Conservation (phyloP, 1,140 invertebrate genomes). For the Drosophila hydei region DNA sequence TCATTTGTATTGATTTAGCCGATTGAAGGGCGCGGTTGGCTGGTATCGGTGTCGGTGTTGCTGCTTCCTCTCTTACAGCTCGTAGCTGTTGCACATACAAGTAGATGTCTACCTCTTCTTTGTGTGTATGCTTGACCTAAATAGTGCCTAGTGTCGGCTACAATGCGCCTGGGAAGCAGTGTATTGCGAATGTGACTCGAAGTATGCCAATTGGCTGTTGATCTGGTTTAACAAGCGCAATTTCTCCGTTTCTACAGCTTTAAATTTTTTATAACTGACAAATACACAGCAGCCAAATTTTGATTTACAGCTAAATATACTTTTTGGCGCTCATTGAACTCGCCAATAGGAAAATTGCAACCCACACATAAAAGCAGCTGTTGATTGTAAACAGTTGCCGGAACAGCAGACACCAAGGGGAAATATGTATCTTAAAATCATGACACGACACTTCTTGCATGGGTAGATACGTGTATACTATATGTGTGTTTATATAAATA, state of each 20-base stretch:
- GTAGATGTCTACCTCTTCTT: neutral
- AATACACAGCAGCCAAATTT: neutral
- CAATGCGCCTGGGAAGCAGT: constrained; percentile 1
- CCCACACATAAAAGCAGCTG: constrained; percentile 21
- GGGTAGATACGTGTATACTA: neutral
- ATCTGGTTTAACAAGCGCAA: constrained; percentile 6
- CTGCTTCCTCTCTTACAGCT: constrained; percentile 11
- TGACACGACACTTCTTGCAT: constrained; percentile 2
- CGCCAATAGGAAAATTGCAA: constrained; percentile 25
- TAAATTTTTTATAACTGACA: neutral
- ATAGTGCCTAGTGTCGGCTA: constrained; percentile 27
- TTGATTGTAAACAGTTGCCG: constrained; percentile 33
- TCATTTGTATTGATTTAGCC: constrained; percentile 59
- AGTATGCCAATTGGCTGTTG: constrained; percentile 37
- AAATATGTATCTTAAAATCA: constrained; percentile 29
- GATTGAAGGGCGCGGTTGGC: constrained; percentile 67
- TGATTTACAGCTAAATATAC: neutral
- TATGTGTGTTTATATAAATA: neutral
- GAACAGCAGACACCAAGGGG: constrained; percentile 16
- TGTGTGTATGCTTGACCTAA: constrained; percentile 53
- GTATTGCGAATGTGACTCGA: constrained; percentile 11
- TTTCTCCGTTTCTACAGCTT: neutral
- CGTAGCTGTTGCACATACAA: constrained; percentile 33
- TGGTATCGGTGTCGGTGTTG: constrained; percentile 14
- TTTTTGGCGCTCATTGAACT: constrained; percentile 27